Conservation (phyloP, 1,140 invertebrate genomes). For the Atta colombica region DNA sequence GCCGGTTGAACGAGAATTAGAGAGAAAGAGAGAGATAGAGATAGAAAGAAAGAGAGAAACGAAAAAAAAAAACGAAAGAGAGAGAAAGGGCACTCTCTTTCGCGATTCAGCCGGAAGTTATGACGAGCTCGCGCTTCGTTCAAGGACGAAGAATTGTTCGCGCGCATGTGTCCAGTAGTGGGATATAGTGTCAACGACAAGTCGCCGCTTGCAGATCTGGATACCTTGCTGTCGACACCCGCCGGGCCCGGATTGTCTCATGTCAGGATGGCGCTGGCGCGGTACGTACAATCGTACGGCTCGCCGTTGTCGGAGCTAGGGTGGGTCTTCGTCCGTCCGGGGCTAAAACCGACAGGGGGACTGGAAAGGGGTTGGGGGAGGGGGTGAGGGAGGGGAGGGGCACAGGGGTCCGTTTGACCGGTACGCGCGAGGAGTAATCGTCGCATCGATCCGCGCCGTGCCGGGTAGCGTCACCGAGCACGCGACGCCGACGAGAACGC, state of each 20-base stretch:
- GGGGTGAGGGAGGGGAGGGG: background rate
- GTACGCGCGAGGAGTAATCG: constrained; percentile 33
- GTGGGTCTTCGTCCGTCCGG: constrained; percentile 68
- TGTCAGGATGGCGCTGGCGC: constrained; percentile 89
- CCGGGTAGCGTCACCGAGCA: constrained; percentile 35
- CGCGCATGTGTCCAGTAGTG: constrained; percentile 86
- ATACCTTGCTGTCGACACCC: constrained; percentile 86
- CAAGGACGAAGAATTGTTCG: constrained; percentile 73
- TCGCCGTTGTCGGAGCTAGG: constrained; percentile 60
- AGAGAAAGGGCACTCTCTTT: constrained; percentile 31
- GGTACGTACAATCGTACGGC: constrained; percentile 84
- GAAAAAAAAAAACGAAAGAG: background rate
- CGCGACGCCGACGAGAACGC: constrained; percentile 29
- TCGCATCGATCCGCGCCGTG: constrained; percentile 49
- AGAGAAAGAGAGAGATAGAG: constrained; percentile 2
- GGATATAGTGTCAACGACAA: constrained; percentile 84
- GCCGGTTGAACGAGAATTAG: constrained; percentile 30
- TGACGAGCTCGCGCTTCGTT: constrained; percentile 70
- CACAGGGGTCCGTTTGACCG: constrained; percentile 17
- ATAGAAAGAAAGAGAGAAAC: background rate
- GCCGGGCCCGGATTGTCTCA: constrained; percentile 87
- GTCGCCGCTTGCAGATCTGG: constrained; percentile 87
- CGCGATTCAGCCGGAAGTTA: constrained; percentile 74
- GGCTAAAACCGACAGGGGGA: constrained; percentile 15
- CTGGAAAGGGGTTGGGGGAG: no score